phyloP scores from a whole-genome alignment of 2,113 vertebrate species.

The Chaetura pelagica region DNA sequence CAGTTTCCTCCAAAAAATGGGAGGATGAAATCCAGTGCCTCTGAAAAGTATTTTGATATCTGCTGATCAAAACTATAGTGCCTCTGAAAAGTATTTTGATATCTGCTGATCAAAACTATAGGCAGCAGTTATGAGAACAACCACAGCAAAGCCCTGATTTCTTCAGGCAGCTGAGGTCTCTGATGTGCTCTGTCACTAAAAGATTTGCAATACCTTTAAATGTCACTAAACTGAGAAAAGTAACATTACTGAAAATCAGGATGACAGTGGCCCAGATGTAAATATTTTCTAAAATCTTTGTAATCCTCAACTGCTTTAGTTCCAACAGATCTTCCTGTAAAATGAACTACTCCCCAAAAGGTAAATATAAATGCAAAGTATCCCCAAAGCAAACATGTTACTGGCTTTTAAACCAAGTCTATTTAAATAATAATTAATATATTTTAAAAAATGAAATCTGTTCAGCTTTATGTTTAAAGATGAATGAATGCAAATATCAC shows the following conservation, averaged over 20 bases:
- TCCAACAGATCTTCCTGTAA: not conserved
- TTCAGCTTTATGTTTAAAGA: conserved; percentile 67
- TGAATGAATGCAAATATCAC: conserved; percentile 60
- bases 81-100: not conserved
- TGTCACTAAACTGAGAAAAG: conserved; percentile 5
- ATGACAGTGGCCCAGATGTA: not conserved
- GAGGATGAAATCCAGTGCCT: not conserved
- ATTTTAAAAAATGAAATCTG: conserved; percentile 36
- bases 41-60: not conserved
- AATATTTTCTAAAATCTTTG: conserved; percentile 34
- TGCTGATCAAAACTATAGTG: not conserved
- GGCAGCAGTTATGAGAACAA: not conserved
- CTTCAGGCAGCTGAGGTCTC: fast-evolving
- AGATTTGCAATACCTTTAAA: not conserved
- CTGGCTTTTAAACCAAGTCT: conserved; percentile 61
- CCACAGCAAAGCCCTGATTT: fast-evolving
- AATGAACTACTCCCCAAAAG: conserved; percentile 20
- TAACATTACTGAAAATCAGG: not conserved
- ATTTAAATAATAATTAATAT: conserved; percentile 57
- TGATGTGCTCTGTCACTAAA: not conserved
- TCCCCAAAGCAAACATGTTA: conserved; percentile 19
- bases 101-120: not conserved
- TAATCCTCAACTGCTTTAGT: not conserved
- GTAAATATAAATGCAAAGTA: conserved; percentile 47
- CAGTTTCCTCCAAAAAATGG: not conserved